Conservation (phyloP, 64 coral and sea anemone species). For the Stichodactyla helianthus region DNA sequence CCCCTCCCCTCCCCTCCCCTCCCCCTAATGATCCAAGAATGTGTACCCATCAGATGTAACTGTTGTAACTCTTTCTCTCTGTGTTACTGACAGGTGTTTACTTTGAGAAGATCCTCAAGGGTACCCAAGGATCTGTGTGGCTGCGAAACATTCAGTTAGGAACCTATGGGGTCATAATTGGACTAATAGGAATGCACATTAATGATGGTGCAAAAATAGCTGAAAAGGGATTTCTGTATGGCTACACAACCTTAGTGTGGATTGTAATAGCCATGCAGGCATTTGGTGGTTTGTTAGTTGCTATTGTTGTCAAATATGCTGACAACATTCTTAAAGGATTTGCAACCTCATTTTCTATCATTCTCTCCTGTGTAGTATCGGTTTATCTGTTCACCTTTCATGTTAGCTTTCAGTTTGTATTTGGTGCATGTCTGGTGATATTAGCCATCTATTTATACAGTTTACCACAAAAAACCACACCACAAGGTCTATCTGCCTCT, state of each 20-base stretch:
- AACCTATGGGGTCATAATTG: slow-evolving; percentile 61
- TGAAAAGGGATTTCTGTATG: slow-evolving; percentile 76
- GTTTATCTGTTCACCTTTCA: slow-evolving; percentile 86
- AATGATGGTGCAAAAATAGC: slow-evolving; percentile 87
- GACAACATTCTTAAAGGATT: slow-evolving; percentile 99
- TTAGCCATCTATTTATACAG: slow-evolving; percentile 79
- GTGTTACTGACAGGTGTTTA: slow-evolving; percentile 62
- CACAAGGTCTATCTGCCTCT: no score
- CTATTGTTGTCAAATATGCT: slow-evolving; percentile 94
- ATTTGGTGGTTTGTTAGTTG: slow-evolving; percentile 92
- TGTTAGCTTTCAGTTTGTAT: slow-evolving; percentile 59
- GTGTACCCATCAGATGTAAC: background rate
- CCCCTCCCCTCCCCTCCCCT: no score
- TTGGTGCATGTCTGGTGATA: slow-evolving; percentile 76
- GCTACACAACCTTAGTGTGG: slow-evolving; percentile 79
- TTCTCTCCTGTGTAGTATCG: slow-evolving; percentile 80
- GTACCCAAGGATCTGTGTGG: slow-evolving; percentile 72
- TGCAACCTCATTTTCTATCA: slow-evolving; percentile 90
- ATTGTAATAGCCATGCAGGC: slow-evolving; percentile 88
- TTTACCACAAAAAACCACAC: background rate
- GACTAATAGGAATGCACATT: slow-evolving; percentile 79
- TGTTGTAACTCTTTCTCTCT: no score
- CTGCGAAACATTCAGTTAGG: slow-evolving; percentile 92
- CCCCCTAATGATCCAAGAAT: background rate
- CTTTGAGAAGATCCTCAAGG: slow-evolving; percentile 99